Conservation (phyloP, 2,888 invertebrate genomes). For the Sinotaia quadrata region DNA sequence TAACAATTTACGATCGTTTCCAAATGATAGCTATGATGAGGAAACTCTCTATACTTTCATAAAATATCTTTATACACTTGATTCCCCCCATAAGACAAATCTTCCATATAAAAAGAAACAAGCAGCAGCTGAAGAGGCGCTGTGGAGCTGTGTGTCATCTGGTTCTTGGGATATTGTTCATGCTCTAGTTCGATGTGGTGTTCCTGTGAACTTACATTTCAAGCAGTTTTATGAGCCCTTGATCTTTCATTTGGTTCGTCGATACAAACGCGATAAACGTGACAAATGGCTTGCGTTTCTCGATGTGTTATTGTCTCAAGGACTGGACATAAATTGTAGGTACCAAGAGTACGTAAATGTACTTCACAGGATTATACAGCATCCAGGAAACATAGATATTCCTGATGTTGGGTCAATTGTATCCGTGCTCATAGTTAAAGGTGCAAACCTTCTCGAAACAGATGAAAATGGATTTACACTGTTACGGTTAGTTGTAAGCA, state of each 20-base stretch:
- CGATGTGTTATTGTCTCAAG: background rate
- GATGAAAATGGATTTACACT: background rate
- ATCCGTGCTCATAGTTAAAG: background rate
- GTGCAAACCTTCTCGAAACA: background rate
- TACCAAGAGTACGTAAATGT: no score
- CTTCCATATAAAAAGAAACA: background rate
- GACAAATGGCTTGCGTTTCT: background rate
- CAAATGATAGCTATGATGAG: no score
- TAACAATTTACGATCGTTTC: background rate
- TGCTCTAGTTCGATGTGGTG: background rate
- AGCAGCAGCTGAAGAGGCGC: background rate
- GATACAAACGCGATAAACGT: no score
- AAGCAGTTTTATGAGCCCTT: no score
- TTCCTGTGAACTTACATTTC: background rate
- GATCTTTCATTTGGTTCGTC: no score
- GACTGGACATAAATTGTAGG: background rate
- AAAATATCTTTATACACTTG: background rate
- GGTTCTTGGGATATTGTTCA: background rate
- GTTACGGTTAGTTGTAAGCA: background rate
- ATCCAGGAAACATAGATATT: no score
- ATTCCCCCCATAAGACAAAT: background rate
- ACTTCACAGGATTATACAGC: no score
- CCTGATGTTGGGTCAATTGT: no score
- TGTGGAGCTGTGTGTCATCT: background rate
- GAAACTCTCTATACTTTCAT: background rate